Evolutionary conservation across 2,888 invertebrate genomes (phyloP), one percentile per base, ranked within the genome.

Genomic region (Drosophila rubida): DNA sequence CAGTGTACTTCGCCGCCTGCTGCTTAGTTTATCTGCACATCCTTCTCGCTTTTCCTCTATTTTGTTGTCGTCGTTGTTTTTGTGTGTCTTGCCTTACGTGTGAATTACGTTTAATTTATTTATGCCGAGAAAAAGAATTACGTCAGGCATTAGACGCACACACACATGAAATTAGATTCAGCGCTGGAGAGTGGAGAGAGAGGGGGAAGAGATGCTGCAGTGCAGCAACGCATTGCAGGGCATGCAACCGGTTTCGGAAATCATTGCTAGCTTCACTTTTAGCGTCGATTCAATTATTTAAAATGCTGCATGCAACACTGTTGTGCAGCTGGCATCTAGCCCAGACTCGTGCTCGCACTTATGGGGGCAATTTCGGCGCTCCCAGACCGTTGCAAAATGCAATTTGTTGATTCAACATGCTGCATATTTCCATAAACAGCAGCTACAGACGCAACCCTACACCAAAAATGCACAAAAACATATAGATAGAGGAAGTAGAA

Each of bases 261-360:
- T 75, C 75, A 66, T 81, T 73, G 60, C 50, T 39, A 14, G 46
- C 67, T 62, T 62, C 69, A 69, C 48, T 57, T 69, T 74, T 49
- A 64, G 65, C 53, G 41, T 57, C 23, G 64, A 75, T 73, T 85
- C 69, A 85, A 82, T 82, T 85, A 82, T 85, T 82, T 85, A 85
- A 71, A 73, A 67, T 68, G 78, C 60, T 66, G 72, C 76, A 72
- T 77, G 65, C 72, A 74, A 77, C 64, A 61, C 72, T 25, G 32
- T 23, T 58, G 60, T 68, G 61, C 46, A 45, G 37, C 41, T n/a
- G n/a, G n/a, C n/a, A n/a, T n/a, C n/a, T n/a, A n/a, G n/a, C n/a
- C n/a, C 49, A 66, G 51, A 53, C 35, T 37, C 35, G 35, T 13
- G 57, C 69, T 68, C 27, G 5, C 50, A 37, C 50, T 37, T 22